Conservation (phyloP, 2,113 vertebrate species). For the Otis tarda region DNA sequence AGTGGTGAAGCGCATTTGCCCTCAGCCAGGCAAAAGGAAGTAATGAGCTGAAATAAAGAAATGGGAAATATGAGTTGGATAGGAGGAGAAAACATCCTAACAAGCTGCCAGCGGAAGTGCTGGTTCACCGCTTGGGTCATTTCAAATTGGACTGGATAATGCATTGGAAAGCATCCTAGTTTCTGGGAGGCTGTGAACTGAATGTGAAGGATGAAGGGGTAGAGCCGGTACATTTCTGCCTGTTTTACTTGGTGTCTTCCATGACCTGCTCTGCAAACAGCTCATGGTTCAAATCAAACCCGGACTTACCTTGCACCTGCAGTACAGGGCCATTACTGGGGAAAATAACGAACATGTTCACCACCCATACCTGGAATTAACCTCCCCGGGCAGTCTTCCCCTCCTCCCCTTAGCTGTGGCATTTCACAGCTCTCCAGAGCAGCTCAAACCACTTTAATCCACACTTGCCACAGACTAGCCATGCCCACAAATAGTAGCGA, state of each 20-base stretch:
- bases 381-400: neutral
- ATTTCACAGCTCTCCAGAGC: neutral
- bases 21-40: constrained; percentile 15
- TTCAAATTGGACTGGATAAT: constrained; percentile 29
- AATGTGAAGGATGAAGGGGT: neutral
- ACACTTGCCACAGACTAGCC: neutral
- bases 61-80: constrained; percentile 11
- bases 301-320: neutral
- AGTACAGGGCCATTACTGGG: neutral
- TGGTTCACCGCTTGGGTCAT: constrained; percentile 15
- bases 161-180: constrained; percentile 25
- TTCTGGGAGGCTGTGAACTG: neutral
- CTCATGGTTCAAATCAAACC: neutral
- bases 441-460: neutral
- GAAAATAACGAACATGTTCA: neutral
- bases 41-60: constrained; percentile 48
- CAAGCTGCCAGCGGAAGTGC: constrained; percentile 32
- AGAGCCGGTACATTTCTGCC: neutral
- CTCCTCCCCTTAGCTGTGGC: neutral
- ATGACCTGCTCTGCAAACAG: neutral
- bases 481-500: neutral
- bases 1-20: constrained; percentile 18
- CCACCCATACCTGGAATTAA: neutral
- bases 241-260: neutral
- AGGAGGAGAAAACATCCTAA: constrained; percentile 44